Evolutionary conservation across 2,797 vertebrate genomes (phyloP), one percentile per base, ranked within the genome.

Genomic region (Cichlasoma orientale): DNA sequence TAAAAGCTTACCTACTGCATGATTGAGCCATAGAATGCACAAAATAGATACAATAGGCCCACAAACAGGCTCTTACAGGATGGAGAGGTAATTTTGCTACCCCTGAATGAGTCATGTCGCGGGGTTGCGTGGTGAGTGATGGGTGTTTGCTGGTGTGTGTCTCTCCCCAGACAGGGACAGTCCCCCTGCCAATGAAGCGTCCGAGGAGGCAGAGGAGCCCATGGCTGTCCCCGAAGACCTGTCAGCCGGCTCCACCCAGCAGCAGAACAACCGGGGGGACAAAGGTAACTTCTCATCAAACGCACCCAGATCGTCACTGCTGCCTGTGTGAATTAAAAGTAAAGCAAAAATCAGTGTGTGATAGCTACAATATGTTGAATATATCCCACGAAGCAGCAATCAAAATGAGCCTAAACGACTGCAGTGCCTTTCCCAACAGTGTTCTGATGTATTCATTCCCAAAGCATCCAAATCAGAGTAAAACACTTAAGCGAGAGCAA

Each of bases 151-250:
- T 80, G 80, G 59, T 90, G 84, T 86, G 82, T 91, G 31, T 88
- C 75, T 79, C 82, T 81, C 81, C 56, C 4, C 88, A 99, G 98
- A 96, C 88, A 97, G 97, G 86, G 97, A 98, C 90, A 98, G 97
- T 83, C 97, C 98, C 77, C 93, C 95, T n/a, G 84, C 94, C 81
- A 98, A 97, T 11, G 97, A 99, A 52, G 93, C 91, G 1, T 94
- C 96, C 1, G 98, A 99, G 77, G 98, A 99, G 69, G 87, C 93
- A 9, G 98, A 99, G 57, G 98, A 99, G 78, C 96, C 98, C 83
- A 99, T 99, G 98, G 98, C 97, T 16, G 94, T 99, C 86, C 98
- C 98, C 0, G 98, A 99, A 91, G 98, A 99, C 93, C 96, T 99
- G 88, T 99, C 98, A 59, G 97, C 98, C 81, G 94, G 95, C 89